Evolutionary conservation across 1,140 invertebrate species (phyloP).

Genomic region (Drosophila nasuta): DNA sequence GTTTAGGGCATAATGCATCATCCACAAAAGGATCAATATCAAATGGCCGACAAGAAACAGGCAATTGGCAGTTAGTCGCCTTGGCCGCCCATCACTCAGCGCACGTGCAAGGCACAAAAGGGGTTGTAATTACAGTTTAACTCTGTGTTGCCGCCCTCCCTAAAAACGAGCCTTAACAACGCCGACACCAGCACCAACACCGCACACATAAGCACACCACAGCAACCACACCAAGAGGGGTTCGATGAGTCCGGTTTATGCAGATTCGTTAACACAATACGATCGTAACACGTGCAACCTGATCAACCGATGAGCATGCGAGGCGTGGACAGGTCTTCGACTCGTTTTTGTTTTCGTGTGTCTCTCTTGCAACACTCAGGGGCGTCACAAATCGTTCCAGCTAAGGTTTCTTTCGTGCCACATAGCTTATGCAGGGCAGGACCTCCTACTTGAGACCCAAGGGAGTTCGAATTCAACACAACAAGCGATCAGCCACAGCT

Average conservation of each 20-base stretch:
- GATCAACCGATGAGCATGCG: conserved; percentile 54
- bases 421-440: conserved; percentile 32
- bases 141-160: conserved; percentile 64
- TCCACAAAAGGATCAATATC: conserved; percentile 38
- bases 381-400: conserved; percentile 58
- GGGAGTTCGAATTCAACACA: conserved; percentile 41
- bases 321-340: conserved; percentile 67
- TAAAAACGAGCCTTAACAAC: conserved; percentile 35
- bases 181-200: conserved; percentile 11
- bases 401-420: conserved; percentile 37
- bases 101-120: conserved; percentile 75
- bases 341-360: conserved; percentile 22
- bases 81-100: conserved; percentile 62
- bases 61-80: conserved; percentile 31
- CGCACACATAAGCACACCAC: conserved; percentile 22
- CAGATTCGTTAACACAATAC: conserved; percentile 63
- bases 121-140: conserved; percentile 76
- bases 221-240: conserved; percentile 47
- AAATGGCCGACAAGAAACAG: background rate
- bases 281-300: conserved; percentile 65
- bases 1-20: conserved; percentile 62
- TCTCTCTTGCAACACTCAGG: conserved; percentile 33
- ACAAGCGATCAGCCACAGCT: conserved; percentile 38
- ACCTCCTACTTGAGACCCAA: conserved; percentile 68
- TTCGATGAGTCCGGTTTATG: conserved; percentile 44